Evolutionary conservation across 1,140 invertebrate species (phyloP).

Genomic region (Caenorhabditis tropicalis): DNA sequence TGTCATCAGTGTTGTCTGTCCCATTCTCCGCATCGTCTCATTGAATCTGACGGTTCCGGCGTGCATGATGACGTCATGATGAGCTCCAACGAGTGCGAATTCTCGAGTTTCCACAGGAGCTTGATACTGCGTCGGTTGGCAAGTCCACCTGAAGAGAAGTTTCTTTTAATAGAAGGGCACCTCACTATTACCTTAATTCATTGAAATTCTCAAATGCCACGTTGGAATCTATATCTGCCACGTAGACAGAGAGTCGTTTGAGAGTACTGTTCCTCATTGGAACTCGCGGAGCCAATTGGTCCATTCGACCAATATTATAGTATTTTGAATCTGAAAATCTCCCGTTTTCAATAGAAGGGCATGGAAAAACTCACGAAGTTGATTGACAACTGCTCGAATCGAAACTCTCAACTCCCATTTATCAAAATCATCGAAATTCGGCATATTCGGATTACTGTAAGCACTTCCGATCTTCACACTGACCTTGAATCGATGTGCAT

Average conservation of each 20-base stretch:
- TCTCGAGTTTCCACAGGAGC: slow-evolving; percentile 86
- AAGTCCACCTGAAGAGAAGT: slow-evolving; percentile 83
- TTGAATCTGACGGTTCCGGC: slow-evolving; percentile 79
- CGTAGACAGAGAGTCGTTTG: slow-evolving; percentile 80
- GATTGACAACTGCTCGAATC: neutral
- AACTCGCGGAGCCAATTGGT: neutral
- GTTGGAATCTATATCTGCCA: slow-evolving; percentile 79
- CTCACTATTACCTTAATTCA: too few relatives aligned
- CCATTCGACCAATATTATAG: neutral
- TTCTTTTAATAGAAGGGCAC: too few relatives aligned
- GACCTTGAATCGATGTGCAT: neutral
- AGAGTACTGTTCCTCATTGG: neutral
- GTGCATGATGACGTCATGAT: slow-evolving; percentile 91
- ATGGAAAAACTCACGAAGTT: neutral
- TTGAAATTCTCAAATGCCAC: slow-evolving; percentile 73
- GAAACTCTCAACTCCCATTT: neutral
- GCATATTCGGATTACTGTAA: neutral
- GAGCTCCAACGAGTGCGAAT: slow-evolving; percentile 86
- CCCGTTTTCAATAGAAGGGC: neutral
- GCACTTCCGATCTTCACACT: neutral
- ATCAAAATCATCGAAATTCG: neutral
- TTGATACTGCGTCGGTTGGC: slow-evolving; percentile 60
- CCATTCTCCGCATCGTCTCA: slow-evolving; percentile 17
- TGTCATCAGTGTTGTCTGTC: slow-evolving; percentile 43
- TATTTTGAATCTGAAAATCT: neutral